These are phyloP conservation scores for Ethmia dodecea DNA, from an alignment of 2,888 invertebrate species.

Conservation along the genomic window DNA sequence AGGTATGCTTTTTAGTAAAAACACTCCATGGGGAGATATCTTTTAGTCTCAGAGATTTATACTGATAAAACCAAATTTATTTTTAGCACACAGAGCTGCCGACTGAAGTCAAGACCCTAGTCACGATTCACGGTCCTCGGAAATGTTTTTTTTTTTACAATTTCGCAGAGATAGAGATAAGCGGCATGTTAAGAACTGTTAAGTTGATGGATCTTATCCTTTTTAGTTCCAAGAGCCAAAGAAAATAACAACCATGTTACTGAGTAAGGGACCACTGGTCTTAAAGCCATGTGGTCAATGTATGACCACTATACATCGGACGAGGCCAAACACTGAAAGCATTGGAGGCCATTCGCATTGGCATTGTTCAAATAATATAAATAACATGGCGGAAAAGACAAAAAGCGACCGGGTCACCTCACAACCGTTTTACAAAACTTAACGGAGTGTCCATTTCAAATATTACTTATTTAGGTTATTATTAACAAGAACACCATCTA, in stretches of 20 bases:
- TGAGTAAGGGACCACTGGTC: too few relatives aligned
- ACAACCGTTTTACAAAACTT: slow-evolving; percentile 33
- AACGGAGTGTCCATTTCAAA: too few relatives aligned
- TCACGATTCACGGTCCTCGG: slow-evolving; percentile 47
- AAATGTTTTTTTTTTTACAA: slow-evolving; percentile 36
- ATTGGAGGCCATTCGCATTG: background rate
- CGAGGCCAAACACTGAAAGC: background rate
- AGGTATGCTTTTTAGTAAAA: too few relatives aligned
- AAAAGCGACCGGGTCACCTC: slow-evolving; percentile 52
- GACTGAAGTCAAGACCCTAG: slow-evolving; percentile 42
- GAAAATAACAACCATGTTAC: too few relatives aligned
- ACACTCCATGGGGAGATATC: slow-evolving; percentile 30
- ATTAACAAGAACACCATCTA: too few relatives aligned
- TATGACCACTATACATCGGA: background rate
- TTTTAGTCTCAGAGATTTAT: slow-evolving; percentile 28
- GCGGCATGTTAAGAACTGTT: too few relatives aligned
- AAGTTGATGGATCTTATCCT: too few relatives aligned
- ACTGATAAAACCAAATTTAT: slow-evolving; percentile 40
- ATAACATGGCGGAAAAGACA: slow-evolving; percentile 25
- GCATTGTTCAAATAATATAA: background rate
- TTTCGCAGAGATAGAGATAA: too few relatives aligned
- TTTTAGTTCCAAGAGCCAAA: too few relatives aligned
- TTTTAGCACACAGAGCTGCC: slow-evolving; percentile 34
- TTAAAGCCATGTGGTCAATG: background rate
- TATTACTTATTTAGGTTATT: too few relatives aligned